Conservation (phyloP, 2,888 invertebrate species). For the Tetragonula carbonaria region DNA sequence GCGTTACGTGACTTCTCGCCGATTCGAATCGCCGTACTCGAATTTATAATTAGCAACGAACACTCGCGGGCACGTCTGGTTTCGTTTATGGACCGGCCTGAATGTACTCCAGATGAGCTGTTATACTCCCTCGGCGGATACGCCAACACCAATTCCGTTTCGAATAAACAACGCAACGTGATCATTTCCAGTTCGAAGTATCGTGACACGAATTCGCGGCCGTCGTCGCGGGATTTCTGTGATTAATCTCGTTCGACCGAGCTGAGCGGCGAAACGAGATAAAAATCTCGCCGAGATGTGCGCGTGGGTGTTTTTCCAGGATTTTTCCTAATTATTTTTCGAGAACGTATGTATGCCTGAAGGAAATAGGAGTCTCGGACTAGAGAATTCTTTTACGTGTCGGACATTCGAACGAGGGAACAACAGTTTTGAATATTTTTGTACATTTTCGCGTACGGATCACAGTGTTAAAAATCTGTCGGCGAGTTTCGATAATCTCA, state of each 20-base stretch:
- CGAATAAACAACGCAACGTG: conserved; percentile 31
- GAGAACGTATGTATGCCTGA: no score
- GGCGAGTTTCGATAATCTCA: no score
- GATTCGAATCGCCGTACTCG: conserved; percentile 18
- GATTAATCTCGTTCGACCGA: neutral
- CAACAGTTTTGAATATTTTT: no score
- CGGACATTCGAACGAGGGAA: no score
- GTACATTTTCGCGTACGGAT: no score
- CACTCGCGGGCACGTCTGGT: conserved; percentile 45
- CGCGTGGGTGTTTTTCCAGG: no score
- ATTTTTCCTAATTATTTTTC: no score
- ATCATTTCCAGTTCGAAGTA: conserved; percentile 4
- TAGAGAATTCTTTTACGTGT: no score
- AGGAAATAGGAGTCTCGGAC: no score
- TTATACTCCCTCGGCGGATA: conserved; percentile 3
- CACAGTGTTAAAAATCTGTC: no score
- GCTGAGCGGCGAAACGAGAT: no score
- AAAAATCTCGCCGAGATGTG: no score
- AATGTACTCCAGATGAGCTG: conserved; percentile 57
- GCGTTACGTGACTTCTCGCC: conserved; percentile 46
- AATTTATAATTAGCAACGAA: conserved; percentile 59
- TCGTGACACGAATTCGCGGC: neutral
- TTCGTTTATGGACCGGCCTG: conserved; percentile 40
- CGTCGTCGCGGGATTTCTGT: neutral
- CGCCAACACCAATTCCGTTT: conserved; percentile 17